Percentiles rank a stretch among this genome's conserved stretches.
phyloP scores from a whole-genome alignment of 2,113 vertebrate species.

The Neomonachus schauinslandi region DNA sequence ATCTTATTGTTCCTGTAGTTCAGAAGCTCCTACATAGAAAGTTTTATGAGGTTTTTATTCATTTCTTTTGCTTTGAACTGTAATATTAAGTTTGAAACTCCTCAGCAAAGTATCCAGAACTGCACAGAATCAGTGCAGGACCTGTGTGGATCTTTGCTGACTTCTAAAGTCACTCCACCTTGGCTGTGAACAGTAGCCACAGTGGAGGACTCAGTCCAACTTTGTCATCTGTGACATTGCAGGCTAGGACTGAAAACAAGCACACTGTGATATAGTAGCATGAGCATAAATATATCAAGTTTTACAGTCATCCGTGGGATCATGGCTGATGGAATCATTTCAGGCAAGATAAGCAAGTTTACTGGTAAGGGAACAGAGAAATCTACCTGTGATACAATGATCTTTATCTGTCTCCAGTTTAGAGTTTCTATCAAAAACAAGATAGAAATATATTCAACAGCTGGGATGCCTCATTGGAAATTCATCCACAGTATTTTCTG shows the following conservation, averaged over 20 bases:
- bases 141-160: not conserved
- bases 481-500: not conserved
- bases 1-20: not conserved
- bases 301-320: not conserved
- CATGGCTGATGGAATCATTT: not conserved
- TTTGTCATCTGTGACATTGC: too few species aligned
- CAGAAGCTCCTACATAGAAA: not conserved
- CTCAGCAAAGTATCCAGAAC: not conserved
- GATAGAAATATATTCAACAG: slow-evolving; percentile 40
- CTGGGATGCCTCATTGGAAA: slow-evolving; percentile 36
- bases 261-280: not conserved
- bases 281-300: not conserved
- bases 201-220: not conserved
- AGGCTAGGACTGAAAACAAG: not conserved
- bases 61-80: not conserved
- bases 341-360: not conserved
- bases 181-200: not conserved
- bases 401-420: not conserved
- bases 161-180: not conserved
- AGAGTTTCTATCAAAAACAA: slow-evolving; percentile 32
- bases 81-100: not conserved
- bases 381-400: not conserved
- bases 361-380: not conserved
- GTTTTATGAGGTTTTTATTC: not conserved
- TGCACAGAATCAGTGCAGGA: not conserved